A percentile compares a stretch with the other conserved stretches of the same genome.
Evolutionary conservation across 2,113 vertebrate species (phyloP).

Genomic region (Phrynocephalus versicolor): DNA sequence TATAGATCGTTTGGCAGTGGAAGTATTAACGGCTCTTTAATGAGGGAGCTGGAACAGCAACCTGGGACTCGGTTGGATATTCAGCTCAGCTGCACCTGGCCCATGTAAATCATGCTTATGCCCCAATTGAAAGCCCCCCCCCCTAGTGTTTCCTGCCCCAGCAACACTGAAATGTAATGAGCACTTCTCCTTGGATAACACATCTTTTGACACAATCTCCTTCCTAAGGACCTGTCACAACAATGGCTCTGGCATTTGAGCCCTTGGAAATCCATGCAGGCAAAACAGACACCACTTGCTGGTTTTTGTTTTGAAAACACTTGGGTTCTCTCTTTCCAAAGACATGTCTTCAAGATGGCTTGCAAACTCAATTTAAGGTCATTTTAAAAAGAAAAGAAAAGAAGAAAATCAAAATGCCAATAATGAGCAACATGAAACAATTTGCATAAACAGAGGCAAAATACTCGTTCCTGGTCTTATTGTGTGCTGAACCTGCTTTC

Average conservation of each 20-base stretch:
- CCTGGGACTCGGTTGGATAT: neutral
- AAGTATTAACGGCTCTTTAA: slow-evolving; percentile 20
- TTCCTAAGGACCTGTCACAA: neutral
- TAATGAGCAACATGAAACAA: neutral
- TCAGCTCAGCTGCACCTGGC: slow-evolving; percentile 1
- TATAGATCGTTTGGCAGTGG: slow-evolving; percentile 7
- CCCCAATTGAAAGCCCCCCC: neutral
- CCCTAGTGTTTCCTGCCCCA: neutral
- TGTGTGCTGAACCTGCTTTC: too few species aligned
- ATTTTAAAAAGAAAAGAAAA: neutral
- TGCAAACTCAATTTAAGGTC: neutral
- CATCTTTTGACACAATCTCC: neutral
- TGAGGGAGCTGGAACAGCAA: slow-evolving; percentile 8
- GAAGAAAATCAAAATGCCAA: neutral
- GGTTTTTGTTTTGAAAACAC: neutral
- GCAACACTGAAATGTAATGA: slow-evolving; percentile 2
- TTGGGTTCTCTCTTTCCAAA: neutral
- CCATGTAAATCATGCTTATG: slow-evolving; percentile 15
- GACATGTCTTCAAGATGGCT: neutral
- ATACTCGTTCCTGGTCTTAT: too few species aligned
- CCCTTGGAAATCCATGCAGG: neutral
- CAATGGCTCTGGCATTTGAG: neutral
- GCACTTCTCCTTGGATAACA: neutral
- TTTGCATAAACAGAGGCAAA: neutral
- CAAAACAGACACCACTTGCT: neutral